These are phyloP conservation scores for Tyrannus savana DNA, from an alignment of 2,113 vertebrate genomes.

Conservation along the genomic window DNA sequence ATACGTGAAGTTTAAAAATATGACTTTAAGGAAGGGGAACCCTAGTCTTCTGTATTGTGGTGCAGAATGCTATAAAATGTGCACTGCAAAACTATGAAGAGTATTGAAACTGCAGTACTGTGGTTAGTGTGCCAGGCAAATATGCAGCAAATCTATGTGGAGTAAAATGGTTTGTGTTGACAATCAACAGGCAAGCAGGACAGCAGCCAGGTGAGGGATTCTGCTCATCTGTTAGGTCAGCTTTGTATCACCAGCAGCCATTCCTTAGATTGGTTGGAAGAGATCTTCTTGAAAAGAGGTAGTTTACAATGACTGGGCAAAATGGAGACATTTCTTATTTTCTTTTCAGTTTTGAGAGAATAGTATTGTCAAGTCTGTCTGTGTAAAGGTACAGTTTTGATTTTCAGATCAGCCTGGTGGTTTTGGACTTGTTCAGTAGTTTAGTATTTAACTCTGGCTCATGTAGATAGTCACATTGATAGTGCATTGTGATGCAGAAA, in stretches of 20 bases:
- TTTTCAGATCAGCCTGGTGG: not conserved
- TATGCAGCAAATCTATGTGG: not conserved
- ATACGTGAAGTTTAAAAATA: not conserved
- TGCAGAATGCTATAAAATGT: not conserved
- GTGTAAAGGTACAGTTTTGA: not conserved
- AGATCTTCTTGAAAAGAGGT: not conserved
- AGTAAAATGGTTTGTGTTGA: not conserved
- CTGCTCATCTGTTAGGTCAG: not conserved
- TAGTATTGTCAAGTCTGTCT: not conserved
- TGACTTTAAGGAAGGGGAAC: not conserved
- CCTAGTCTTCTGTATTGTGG: not conserved
- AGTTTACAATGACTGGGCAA: not conserved
- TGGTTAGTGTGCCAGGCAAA: not conserved
- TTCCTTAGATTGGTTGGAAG: not conserved
- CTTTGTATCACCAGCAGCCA: not conserved
- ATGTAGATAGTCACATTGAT: not conserved
- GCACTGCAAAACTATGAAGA: not conserved
- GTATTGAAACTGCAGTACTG: not conserved
- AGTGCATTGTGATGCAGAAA: not conserved
- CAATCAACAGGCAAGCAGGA: not conserved
- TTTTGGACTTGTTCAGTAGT: not conserved
- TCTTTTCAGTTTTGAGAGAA: not conserved
- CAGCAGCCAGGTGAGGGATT: rapidly evolving
- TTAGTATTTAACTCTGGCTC: not conserved
- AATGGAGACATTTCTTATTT: not conserved